These are phyloP conservation scores for Meleagris gallopavo DNA, from an alignment of 2,113 vertebrate species.

Conservation along the genomic window DNA sequence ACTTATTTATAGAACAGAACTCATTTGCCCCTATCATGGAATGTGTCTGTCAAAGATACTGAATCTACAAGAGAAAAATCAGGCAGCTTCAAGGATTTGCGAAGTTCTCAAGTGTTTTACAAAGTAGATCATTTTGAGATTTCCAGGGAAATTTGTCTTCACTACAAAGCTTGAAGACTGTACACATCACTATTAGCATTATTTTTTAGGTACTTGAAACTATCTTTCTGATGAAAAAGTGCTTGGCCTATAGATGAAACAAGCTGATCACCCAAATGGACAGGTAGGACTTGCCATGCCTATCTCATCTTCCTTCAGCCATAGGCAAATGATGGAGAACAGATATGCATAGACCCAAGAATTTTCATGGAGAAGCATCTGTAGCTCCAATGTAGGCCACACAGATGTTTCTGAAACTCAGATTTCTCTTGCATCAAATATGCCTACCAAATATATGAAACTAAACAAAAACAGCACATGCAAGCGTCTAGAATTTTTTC, in stretches of 20 bases:
- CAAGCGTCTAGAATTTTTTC: neutral
- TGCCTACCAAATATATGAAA: neutral
- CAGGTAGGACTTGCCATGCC: neutral
- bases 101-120: neutral
- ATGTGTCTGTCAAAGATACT: neutral
- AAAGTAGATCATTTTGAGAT: neutral
- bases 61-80: neutral
- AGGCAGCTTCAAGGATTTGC: neutral
- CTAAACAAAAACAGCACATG: neutral
- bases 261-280: neutral
- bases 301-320: neutral
- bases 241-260: neutral
- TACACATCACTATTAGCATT: neutral
- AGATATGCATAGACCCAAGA: neutral
- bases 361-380: neutral
- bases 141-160: neutral
- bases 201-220: neutral
- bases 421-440: neutral
- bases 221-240: neutral
- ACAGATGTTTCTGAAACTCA: neutral
- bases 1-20: neutral
- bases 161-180: neutral
- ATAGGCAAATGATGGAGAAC: neutral
- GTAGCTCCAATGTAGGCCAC: neutral
- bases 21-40: neutral